Percentiles rank a stretch among this genome's conserved stretches.
These are phyloP conservation scores for Diarsia dahlii DNA, from an alignment of 2,888 invertebrate genomes.

Conservation along the genomic window DNA sequence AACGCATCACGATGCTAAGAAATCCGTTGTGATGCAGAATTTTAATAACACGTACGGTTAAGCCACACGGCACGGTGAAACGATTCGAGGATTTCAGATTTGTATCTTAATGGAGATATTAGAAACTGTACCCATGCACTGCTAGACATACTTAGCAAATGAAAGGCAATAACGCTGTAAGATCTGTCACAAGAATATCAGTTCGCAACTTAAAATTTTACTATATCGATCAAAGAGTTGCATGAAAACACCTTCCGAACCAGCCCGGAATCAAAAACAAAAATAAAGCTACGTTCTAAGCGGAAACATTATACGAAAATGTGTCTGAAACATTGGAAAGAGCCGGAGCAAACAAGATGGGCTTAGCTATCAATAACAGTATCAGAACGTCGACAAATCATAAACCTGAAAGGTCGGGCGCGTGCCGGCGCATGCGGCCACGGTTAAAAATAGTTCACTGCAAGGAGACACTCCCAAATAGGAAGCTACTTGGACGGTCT, in stretches of 20 bases:
- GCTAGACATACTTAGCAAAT: slow-evolving; percentile 5
- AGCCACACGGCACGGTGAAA: slow-evolving; percentile 45
- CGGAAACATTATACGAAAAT: slow-evolving; percentile 64
- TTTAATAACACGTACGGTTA: slow-evolving; percentile 62
- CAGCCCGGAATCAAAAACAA: slow-evolving; percentile 40
- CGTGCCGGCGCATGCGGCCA: slow-evolving; percentile 83
- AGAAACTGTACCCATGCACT: slow-evolving; percentile 40
- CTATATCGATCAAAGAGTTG: slow-evolving; percentile 52
- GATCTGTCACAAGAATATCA: slow-evolving; percentile 20
- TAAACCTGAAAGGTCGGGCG: slow-evolving; percentile 81
- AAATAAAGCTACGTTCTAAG: slow-evolving; percentile 57
- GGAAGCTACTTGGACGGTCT: slow-evolving; percentile 79
- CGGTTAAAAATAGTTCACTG: slow-evolving; percentile 83
- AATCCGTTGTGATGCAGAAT: slow-evolving; percentile 58
- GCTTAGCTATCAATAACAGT: slow-evolving; percentile 76
- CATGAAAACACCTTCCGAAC: slow-evolving; percentile 27
- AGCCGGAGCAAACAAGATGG: slow-evolving; percentile 60
- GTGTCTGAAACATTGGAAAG: slow-evolving; percentile 42
- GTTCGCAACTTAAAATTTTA: slow-evolving; percentile 18
- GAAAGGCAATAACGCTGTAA: neutral
- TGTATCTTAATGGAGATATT: slow-evolving; percentile 45
- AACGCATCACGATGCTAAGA: slow-evolving; percentile 66
- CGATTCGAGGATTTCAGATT: slow-evolving; percentile 52
- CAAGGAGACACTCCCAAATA: slow-evolving; percentile 85
- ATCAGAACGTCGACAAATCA: slow-evolving; percentile 81